Percentiles rank a stretch among this genome's conserved stretches.
Conservation (phyloP, 2,888 invertebrate species). For the Netelia fuscicornis region DNA sequence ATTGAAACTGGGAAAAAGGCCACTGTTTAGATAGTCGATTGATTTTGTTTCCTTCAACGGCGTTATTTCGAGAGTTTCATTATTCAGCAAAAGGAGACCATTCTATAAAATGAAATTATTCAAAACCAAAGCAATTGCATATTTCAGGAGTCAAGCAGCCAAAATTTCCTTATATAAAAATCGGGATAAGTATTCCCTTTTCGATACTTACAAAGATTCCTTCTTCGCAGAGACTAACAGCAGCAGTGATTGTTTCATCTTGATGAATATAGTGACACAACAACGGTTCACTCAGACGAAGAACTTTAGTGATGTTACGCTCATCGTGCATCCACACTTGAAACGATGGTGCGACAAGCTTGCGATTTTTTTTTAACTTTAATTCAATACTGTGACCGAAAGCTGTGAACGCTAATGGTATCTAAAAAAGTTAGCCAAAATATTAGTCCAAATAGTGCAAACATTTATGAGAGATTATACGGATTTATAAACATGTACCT, state of each 20-base stretch:
- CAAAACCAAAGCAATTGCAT: neutral
- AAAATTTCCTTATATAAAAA: neutral
- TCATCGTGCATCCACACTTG: slow-evolving; percentile 87
- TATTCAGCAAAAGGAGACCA: slow-evolving; percentile 89
- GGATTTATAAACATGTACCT: slow-evolving; percentile 46
- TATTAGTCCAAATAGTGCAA: neutral
- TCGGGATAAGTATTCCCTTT: slow-evolving; percentile 8
- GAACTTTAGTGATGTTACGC: slow-evolving; percentile 73
- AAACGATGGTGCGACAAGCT: slow-evolving; percentile 87
- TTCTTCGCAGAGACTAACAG: slow-evolving; percentile 89
- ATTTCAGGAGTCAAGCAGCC: neutral
- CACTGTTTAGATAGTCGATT: neutral
- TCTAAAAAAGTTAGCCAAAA: slow-evolving; percentile 68
- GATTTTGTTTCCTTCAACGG: slow-evolving; percentile 85
- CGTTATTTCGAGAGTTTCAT: slow-evolving; percentile 89
- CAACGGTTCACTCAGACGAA: slow-evolving; percentile 78
- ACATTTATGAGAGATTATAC: too few relatives aligned
- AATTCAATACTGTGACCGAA: slow-evolving; percentile 86
- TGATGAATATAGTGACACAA: slow-evolving; percentile 89
- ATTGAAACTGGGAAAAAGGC: slow-evolving; percentile 59
- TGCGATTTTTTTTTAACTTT: slow-evolving; percentile 88
- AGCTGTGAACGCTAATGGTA: slow-evolving; percentile 78
- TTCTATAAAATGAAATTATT: slow-evolving; percentile 85
- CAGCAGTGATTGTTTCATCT: slow-evolving; percentile 87
- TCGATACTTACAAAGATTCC: slow-evolving; percentile 87